Evolutionary conservation across 2,797 vertebrate genomes (phyloP), one percentile per base, ranked within the genome.

Genomic region (Cyprinodon diabolis): DNA sequence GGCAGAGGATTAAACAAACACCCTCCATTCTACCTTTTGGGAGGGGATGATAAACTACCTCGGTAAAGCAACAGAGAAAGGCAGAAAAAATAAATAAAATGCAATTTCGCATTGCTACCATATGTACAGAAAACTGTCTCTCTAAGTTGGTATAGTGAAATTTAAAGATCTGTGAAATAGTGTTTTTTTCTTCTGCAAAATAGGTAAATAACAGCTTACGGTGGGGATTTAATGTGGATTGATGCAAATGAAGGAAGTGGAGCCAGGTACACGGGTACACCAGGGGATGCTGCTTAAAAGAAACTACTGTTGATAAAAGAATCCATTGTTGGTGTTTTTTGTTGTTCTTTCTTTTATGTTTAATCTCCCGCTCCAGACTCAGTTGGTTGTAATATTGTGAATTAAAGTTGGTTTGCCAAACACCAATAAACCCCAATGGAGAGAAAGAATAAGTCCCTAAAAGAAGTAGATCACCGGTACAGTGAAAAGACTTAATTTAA

Each of bases 1-100:
- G 57, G 78, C 82, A 56, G 78, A 70, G 90, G 89, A 91, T 92
- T 91, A 90, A 91, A 91, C 88, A 90, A 88, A 90, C 81, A 85
- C 78, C 85, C 84, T 83, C 80, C 77, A 88, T 88, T 86, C 60
- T 51, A 70, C 79, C 72, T 90, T 80, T 82, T 80, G 80, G 77
- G 57, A 73, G 75, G 68, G 75, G 77, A 82, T 83, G 82, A 89
- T 90, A 87, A 87, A 85, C 82, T 82, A 78, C 83, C 83, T 78
- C 76, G 80, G 76, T 84, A 79, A 87, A 80, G 78, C 76, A 77
- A 89, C 40, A 87, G 62, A 80, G 74, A 30, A 30, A 30, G 80
- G 77, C 71, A 84, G 76, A 88, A 78, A 83, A 77, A 88, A 89
- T 83, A 56, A 67, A 88, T 89, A 84, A 56, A 68, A 56, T 79